Evolutionary conservation across 1,140 invertebrate genomes (phyloP).

Genomic region (Camponotus floridanus): DNA sequence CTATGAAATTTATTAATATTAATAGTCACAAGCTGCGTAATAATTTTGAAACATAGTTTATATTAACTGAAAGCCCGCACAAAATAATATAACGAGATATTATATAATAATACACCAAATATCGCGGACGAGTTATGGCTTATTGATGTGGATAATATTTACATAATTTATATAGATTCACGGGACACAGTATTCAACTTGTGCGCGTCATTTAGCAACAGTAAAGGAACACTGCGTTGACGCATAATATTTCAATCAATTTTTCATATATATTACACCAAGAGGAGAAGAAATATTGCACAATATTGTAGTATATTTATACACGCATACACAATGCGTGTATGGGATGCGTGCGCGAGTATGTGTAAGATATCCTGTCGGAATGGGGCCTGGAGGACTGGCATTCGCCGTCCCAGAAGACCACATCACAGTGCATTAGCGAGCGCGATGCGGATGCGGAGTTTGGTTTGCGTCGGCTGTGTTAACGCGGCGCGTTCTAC

Average conservation of each 20-base stretch:
- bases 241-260: conserved; percentile 33
- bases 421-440: conserved; percentile 73
- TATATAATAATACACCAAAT: too few relatives aligned
- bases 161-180: conserved; percentile 9
- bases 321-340: background rate
- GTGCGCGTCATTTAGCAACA: conserved; percentile 14
- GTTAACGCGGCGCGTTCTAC: conserved; percentile 35
- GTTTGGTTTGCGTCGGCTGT: conserved; percentile 50
- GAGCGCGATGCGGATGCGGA: conserved; percentile 46
- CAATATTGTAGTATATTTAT: background rate
- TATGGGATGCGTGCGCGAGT: too few relatives aligned
- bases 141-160: background rate
- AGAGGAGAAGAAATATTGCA: background rate
- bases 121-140: background rate
- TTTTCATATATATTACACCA: conserved; percentile 62
- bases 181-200: conserved; percentile 17
- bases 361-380: conserved; percentile 70
- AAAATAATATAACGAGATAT: background rate
- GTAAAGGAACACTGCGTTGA: background rate
- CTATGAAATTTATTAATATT: too few relatives aligned
- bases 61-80: too few relatives aligned
- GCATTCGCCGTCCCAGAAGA: conserved; percentile 69
- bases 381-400: conserved; percentile 49
- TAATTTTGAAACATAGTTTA: too few relatives aligned
- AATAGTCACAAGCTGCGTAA: too few relatives aligned